Conservation (phyloP, 1,140 invertebrate genomes). For the Cyrtorhinus lividipennis region DNA sequence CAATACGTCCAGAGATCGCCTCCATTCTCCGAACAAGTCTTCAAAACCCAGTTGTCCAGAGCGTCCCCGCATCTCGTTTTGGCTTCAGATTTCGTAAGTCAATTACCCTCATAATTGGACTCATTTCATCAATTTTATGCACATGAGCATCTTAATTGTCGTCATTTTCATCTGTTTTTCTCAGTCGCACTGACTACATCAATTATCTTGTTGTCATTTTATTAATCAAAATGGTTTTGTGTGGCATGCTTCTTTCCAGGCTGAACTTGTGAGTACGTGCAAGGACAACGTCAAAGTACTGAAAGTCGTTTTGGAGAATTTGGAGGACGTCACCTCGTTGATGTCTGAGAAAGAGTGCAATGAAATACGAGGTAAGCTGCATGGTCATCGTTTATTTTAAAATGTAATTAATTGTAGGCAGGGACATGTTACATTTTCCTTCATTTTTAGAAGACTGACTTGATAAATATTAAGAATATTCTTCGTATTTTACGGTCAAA, state of each 20-base stretch:
- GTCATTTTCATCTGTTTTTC: neutral
- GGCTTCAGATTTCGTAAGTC: conserved; percentile 36
- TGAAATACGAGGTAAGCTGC: conserved; percentile 29
- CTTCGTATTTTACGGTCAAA: too few species aligned
- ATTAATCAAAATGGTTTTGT: too few species aligned
- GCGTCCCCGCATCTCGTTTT: conserved; percentile 28
- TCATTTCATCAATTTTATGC: conserved; percentile 20
- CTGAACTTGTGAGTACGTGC: conserved; percentile 56
- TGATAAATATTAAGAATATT: too few species aligned
- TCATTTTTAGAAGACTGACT: neutral
- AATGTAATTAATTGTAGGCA: neutral
- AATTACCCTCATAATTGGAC: too few species aligned
- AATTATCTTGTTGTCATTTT: too few species aligned
- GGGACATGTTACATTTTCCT: neutral
- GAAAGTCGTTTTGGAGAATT: conserved; percentile 38
- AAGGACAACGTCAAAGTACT: conserved; percentile 55
- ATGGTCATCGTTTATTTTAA: too few species aligned
- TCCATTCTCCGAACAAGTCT: conserved; percentile 40
- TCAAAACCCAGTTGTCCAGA: conserved; percentile 33
- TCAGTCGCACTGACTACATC: neutral
- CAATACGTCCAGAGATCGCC: conserved; percentile 37
- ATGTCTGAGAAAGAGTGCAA: conserved; percentile 25
- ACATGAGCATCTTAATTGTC: too few species aligned
- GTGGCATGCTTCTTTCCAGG: too few species aligned
- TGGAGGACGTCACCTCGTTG: conserved; percentile 28